Evolutionary conservation across 2,113 vertebrate genomes (phyloP).

Genomic region (Nanorana parkeri): DNA sequence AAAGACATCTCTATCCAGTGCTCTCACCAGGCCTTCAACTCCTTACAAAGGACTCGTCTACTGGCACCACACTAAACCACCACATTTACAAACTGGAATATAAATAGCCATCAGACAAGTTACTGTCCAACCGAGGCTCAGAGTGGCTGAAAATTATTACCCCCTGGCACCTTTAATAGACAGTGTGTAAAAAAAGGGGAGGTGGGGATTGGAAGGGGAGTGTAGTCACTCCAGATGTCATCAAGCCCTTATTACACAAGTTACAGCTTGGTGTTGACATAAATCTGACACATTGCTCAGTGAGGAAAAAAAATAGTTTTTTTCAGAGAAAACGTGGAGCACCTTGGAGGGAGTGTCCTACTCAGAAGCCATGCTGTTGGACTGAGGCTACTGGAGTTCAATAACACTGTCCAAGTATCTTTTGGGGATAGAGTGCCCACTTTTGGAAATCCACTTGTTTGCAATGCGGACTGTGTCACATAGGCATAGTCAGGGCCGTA

Average conservation of each 20-base stretch:
- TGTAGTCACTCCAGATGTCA: neutral
- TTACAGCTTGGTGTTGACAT: conserved; percentile 12
- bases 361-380: too few species aligned
- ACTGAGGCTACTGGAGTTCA: too few species aligned
- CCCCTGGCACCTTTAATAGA: conserved; percentile 48
- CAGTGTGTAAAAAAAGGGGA: conserved; percentile 15
- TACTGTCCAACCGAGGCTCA: conserved; percentile 24
- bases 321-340: too few species aligned
- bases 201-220: too few species aligned
- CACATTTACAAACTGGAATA: conserved; percentile 31
- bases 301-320: too few species aligned
- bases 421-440: too few species aligned
- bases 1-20: conserved; percentile 19
- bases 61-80: conserved; percentile 40
- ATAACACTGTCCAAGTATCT: too few species aligned
- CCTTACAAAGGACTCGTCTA: neutral
- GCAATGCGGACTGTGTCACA: too few species aligned
- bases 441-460: too few species aligned
- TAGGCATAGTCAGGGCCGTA: too few species aligned
- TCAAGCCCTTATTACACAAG: conserved; percentile 33
- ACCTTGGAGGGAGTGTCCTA: too few species aligned
- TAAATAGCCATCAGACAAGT: conserved; percentile 43
- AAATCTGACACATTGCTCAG: neutral
- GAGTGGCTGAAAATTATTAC: conserved; percentile 36
- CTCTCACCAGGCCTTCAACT: neutral